Evolutionary conservation across 2,113 vertebrate species (phyloP), one percentile per base, ranked within the genome.

Genomic region (Notarius lentiginosus): DNA sequence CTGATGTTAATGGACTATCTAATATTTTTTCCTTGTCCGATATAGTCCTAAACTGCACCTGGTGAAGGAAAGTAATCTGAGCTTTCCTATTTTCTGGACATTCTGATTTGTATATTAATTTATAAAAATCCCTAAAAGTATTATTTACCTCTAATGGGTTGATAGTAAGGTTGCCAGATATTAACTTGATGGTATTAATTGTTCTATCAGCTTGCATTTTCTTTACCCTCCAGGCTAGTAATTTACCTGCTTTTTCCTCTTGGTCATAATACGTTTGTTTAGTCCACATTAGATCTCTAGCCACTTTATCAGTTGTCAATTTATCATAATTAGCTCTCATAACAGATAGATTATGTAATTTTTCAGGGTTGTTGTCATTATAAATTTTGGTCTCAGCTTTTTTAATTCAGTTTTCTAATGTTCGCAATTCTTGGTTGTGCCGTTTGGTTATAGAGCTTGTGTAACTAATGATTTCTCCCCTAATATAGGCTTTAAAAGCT

Each of bases 21-120:
- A 85, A n/a, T 53, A 8, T 11, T 82, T 75, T 82, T 12, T 17
- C 17, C 10, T 88, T n/a, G 22, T 85, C 65, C 34, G 47, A 20
- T 4, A 85, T 5, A 6, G 7, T 70, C 14, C 63, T 79, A 47
- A 47, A 82, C 61, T 53, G 63, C 27, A 58, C 1, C 55, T 58
- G 55, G 55, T 58, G 12, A 58, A 58, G 55, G 70, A 87, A 58
- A 0, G 55, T 15, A 4, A 15, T 58, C 15, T 58, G 47, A 83
- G 63, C 15, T 5, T 55, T 53, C 5, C 61, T 58, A 17, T 58
- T 58, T 15, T 58, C 55, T 17, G 4, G 4, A 58, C 2, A 58
- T 17, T 58, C 55, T 58, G 55, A 58, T 58, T 58, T 58, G 55
- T 58, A 17, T 58, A 56, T 30, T 30, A 56, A 56, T 56, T 56